A percentile compares a stretch with the other conserved stretches of the same genome.
Conservation (phyloP, 2,888 invertebrate species). For the Caenorhabditis sinica region DNA sequence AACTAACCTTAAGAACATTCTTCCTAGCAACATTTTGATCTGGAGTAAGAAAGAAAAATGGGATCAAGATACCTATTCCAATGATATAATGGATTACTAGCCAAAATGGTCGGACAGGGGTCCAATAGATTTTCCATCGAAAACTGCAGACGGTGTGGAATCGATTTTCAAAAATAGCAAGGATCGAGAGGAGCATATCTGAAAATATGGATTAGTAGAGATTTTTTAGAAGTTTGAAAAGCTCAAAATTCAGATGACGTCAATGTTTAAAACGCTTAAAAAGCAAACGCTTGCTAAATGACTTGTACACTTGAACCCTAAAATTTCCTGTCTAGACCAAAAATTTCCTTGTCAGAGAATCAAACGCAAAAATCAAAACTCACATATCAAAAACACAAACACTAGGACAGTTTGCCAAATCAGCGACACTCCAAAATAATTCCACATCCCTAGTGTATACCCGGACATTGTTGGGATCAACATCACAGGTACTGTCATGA, state of each 20-base stretch:
- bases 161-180: constrained; percentile 6
- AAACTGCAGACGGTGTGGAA: neutral
- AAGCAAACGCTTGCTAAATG: no score
- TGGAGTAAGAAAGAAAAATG: neutral
- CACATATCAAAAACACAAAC: neutral
- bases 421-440: neutral
- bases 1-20: neutral
- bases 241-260: no score
- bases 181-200: neutral
- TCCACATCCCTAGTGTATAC: neutral
- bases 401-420: neutral
- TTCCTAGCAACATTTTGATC: neutral
- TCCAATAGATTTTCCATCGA: neutral
- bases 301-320: no score
- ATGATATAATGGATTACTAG: neutral
- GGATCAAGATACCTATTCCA: neutral
- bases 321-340: no score
- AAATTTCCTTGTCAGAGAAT: no score
- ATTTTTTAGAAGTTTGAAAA: neutral
- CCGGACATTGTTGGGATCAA: neutral
- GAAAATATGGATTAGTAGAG: neutral
- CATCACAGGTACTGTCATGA: constrained; percentile 6
- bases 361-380: no score
- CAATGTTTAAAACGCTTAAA: no score
- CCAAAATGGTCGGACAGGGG: neutral